Percentiles rank a stretch among this genome's conserved stretches.
These are phyloP conservation scores for Apaloderma vittatum DNA, from an alignment of 2,113 vertebrate species.

Conservation along the genomic window DNA sequence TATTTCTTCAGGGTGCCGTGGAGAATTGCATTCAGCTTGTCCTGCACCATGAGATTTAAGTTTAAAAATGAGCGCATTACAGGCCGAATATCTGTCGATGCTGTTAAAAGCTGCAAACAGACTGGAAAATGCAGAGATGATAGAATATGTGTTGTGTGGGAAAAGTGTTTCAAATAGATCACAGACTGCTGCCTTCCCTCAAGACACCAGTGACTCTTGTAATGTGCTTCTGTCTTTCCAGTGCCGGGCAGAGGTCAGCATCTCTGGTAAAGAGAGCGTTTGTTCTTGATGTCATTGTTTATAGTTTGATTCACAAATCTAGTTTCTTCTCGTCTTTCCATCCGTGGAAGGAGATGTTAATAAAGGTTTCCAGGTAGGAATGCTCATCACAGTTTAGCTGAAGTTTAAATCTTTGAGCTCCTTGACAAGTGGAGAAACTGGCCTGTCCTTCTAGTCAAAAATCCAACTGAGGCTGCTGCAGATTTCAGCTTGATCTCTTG, in stretches of 20 bases:
- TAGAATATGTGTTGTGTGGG: neutral
- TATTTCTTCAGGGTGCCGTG: neutral
- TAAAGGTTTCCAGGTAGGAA: conserved; percentile 27
- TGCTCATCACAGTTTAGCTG: neutral
- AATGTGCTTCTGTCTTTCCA: neutral
- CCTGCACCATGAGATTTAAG: neutral
- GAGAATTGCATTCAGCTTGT: neutral
- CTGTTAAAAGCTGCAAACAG: neutral
- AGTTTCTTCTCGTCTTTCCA: conserved; percentile 9
- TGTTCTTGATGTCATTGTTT: conserved; percentile 17
- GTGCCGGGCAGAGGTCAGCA: neutral
- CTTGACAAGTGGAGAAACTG: neutral
- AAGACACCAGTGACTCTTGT: neutral
- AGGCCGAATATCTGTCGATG: neutral
- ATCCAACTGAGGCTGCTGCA: neutral
- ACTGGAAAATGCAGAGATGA: neutral
- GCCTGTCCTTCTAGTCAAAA: neutral
- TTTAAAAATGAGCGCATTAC: neutral
- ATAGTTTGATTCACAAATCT: neutral
- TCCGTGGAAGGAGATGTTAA: neutral
- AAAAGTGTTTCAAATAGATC: neutral
- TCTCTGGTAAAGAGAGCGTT: neutral
- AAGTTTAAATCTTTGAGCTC: neutral
- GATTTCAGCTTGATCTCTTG: neutral
- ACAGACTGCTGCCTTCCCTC: neutral